Conservation (phyloP, 2,888 invertebrate species). For the Sinotaia quadrata region DNA sequence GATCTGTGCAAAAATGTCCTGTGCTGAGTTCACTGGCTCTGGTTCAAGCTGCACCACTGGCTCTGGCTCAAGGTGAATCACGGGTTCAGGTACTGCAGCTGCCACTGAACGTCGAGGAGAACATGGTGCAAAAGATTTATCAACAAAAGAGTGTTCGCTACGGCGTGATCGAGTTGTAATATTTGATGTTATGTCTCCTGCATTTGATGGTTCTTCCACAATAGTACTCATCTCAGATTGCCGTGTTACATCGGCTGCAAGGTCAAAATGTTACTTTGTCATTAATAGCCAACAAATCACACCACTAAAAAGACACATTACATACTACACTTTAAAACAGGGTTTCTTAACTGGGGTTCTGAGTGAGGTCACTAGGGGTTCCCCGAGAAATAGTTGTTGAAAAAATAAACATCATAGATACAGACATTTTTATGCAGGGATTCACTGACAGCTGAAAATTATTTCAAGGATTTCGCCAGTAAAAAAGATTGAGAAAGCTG, state of each 20-base stretch:
- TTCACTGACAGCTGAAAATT: too few species aligned
- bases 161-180: slow-evolving; percentile 39
- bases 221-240: slow-evolving; percentile 61
- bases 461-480: too few species aligned
- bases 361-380: too few species aligned
- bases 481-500: too few species aligned
- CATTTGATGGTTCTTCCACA: slow-evolving; percentile 56
- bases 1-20: slow-evolving; percentile 56
- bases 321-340: too few species aligned
- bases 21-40: slow-evolving; percentile 35
- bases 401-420: too few species aligned
- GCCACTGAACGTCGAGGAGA: slow-evolving; percentile 37
- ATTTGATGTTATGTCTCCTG: slow-evolving; percentile 33
- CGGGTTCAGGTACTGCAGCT: slow-evolving; percentile 39
- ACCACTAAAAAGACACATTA: too few species aligned
- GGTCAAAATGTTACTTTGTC: too few species aligned
- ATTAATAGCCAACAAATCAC: too few species aligned
- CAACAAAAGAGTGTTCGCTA: slow-evolving; percentile 35
- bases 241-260: slow-evolving; percentile 38
- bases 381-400: too few species aligned
- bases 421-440: too few species aligned
- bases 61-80: slow-evolving; percentile 37
- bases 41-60: slow-evolving; percentile 42
- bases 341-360: too few species aligned
- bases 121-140: slow-evolving; percentile 10